phyloP scores from a whole-genome alignment of 2,113 vertebrate species.

The Scytalopus superciliaris region DNA sequence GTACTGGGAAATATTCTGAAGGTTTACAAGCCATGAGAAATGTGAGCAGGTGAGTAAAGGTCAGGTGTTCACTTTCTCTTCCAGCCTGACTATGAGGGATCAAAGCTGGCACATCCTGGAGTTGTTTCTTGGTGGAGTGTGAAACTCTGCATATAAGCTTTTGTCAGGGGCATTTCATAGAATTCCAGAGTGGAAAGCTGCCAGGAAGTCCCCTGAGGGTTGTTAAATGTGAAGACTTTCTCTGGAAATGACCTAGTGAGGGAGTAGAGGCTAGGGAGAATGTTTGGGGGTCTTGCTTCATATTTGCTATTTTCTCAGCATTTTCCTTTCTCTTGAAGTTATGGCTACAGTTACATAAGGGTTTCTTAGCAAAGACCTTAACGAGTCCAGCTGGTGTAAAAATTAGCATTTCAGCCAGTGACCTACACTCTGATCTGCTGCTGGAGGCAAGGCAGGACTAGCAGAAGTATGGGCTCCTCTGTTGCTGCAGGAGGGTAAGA shows the following conservation, averaged over 20 bases:
- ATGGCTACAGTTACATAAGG: accelerated
- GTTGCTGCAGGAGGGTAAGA: no score
- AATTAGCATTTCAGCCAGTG: neutral
- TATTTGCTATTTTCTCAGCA: neutral
- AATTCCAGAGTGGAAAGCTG: neutral
- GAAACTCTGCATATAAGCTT: no score
- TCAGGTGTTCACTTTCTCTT: neutral
- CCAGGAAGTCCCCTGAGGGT: neutral
- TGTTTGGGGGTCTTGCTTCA: neutral
- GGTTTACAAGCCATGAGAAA: neutral
- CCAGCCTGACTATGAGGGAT: neutral
- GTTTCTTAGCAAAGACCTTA: neutral
- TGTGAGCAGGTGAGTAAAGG: neutral
- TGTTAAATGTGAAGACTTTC: neutral
- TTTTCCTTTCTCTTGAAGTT: neutral
- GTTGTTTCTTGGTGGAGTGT: neutral
- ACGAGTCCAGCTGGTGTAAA: neutral
- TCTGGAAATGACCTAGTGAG: neutral
- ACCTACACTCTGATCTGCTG: neutral
- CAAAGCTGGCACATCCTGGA: neutral
- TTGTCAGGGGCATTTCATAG: no score
- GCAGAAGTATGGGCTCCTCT: no score
- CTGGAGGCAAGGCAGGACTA: no score
- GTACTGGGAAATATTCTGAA: neutral
- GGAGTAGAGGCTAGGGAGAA: no score